phyloP scores from a whole-genome alignment of 1,140 invertebrate genomes.

The Bradysia coprophila region DNA sequence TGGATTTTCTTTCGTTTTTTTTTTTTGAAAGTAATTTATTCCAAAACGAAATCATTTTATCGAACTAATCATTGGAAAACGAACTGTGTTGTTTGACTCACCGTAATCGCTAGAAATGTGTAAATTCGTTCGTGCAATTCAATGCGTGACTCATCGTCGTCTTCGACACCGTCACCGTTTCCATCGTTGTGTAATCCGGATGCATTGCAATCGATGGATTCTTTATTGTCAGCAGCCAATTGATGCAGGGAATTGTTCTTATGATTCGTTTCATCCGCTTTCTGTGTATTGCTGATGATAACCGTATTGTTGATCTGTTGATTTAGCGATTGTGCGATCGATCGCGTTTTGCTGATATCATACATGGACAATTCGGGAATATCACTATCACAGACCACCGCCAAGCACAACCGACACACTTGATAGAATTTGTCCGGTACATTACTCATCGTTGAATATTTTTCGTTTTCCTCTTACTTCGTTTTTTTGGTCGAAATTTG shows the following conservation, averaged over 20 bases:
- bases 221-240: not conserved
- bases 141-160: not conserved
- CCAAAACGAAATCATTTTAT: too few species aligned
- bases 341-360: constrained; percentile 5
- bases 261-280: not conserved
- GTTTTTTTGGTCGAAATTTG: too few species aligned
- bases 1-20: too few species aligned
- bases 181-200: not conserved
- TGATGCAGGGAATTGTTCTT: not conserved
- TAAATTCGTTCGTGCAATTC: constrained; percentile 1
- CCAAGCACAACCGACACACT: constrained; percentile 31
- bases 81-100: not conserved
- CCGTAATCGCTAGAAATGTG: constrained; percentile 1
- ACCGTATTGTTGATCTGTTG: not conserved
- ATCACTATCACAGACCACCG: constrained; percentile 20
- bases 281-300: not conserved
- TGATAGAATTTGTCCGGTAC: constrained; percentile 33
- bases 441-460: constrained; percentile 29
- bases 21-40: too few species aligned
- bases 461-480: too few species aligned
- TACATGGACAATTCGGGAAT: constrained; percentile 23
- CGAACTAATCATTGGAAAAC: too few species aligned
- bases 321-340: not conserved
- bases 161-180: not conserved
- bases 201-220: not conserved